These are phyloP conservation scores for Callimico goeldii DNA, from an alignment of 2,797 vertebrate genomes.

Conservation along the genomic window DNA sequence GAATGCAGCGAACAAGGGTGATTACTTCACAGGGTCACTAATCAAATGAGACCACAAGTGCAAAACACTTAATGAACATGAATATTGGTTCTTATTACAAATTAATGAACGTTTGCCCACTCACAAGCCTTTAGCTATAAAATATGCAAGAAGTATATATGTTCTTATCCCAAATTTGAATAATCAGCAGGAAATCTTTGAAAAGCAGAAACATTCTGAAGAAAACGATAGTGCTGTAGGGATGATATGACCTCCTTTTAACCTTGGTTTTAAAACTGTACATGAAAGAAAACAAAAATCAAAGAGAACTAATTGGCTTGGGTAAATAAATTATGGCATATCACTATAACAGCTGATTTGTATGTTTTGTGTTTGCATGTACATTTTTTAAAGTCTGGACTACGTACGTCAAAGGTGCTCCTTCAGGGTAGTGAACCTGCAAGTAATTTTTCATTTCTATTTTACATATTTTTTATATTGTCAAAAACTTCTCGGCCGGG, in stretches of 20 bases:
- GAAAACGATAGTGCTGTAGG: background rate
- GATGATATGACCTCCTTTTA: background rate
- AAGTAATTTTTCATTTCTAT: background rate
- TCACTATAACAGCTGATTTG: background rate
- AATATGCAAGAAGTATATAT: background rate
- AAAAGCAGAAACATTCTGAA: background rate
- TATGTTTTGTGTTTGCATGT: background rate
- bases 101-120: background rate
- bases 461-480: background rate
- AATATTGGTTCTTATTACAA: background rate
- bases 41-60: background rate
- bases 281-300: constrained; percentile 19
- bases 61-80: background rate
- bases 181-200: constrained; percentile 14
- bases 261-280: constrained; percentile 31
- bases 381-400: background rate
- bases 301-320: background rate
- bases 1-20: background rate
- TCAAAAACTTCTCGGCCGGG: background rate
- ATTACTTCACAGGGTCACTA: background rate
- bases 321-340: background rate
- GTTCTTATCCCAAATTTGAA: background rate
- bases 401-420: background rate
- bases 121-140: background rate
- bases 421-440: background rate